Base-by-base conservation (phyloP, 1,140 invertebrate species). In the Drosophila pandora region DNA sequence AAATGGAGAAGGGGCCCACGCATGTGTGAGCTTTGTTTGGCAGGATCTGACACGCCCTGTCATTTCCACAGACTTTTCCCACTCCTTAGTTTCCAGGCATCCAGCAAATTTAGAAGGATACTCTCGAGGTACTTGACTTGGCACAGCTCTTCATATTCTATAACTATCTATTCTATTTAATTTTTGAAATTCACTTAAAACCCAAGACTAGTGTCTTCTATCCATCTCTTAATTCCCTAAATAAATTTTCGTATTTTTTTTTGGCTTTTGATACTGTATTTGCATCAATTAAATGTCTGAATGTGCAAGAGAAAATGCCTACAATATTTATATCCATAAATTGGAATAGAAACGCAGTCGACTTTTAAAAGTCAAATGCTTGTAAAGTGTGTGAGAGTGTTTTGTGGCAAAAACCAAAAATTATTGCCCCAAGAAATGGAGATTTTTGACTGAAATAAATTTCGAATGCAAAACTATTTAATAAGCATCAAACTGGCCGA, bases 391-490 rank as follows among this genome's bases (percentile, higher is more conserved):
- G 37, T 49, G 21, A 12, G 25, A 17, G 25, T 22, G 17, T 28
- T 28, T 13, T 68, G 41, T 37, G 62, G 39, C 65, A 74, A 74
- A 71, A 72, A 48, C 62, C 52, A 65, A 68, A 79, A 85, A 65
- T 85, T 72, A 85, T 80, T 64, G 68, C 74, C 62, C 58, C 45
- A 56, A 73, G 45, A 32, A 45, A 47, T 54, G 67, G 28, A 45
- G 45, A 50, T 65, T 54, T 65, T 22, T 61, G 49, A 30, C 47
- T 34, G 58, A 64, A 80, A 84, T 84, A 85, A 85, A 84, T 84
- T 79, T 63, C 32, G 32, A 76, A 80, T 69, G 81, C 80, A 84
- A 69, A 69, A 84, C 80, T 84, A 85, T 84, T 84, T 84, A 84
- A 84, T 87, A 84, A 87, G 81, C 82, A 81, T 87, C 77, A 84